Evolutionary conservation across 2,113 vertebrate genomes (phyloP).

Genomic region (Nasalis larvatus): DNA sequence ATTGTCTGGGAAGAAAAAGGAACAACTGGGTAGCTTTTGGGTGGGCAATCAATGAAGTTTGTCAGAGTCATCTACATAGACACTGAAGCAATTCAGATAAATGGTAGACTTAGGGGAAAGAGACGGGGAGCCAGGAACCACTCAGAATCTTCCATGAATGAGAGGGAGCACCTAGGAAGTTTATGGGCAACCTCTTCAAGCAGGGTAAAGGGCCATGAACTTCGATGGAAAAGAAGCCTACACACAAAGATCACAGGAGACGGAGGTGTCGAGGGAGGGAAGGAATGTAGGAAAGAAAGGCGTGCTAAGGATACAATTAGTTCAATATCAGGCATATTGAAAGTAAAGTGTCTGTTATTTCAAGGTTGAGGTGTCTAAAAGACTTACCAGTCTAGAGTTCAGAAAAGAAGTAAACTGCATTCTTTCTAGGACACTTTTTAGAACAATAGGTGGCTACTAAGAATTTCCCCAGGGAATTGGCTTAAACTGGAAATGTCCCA

Average conservation of each 20-base stretch:
- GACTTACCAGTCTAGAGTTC: neutral
- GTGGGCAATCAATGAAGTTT: neutral
- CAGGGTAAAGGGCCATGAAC: neutral
- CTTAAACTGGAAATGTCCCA: neutral
- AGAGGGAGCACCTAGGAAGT: neutral
- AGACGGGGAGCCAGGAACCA: neutral
- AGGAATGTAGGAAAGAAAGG: neutral
- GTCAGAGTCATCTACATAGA: neutral
- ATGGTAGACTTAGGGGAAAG: neutral
- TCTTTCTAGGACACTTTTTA: neutral
- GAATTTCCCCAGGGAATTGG: neutral
- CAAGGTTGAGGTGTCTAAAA: neutral
- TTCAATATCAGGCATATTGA: neutral
- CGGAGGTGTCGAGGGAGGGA: neutral
- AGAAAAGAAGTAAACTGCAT: neutral
- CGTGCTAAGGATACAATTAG: neutral
- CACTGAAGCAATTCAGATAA: neutral
- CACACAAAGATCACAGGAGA: neutral
- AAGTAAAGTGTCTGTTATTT: neutral
- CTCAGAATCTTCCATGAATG: neutral
- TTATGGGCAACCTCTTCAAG: neutral
- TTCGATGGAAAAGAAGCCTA: neutral
- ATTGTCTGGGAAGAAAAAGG: neutral
- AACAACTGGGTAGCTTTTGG: neutral
- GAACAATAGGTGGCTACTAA: neutral